phyloP scores from a whole-genome alignment of 2,797 vertebrate genomes.

The Pagetopsis macropterus region DNA sequence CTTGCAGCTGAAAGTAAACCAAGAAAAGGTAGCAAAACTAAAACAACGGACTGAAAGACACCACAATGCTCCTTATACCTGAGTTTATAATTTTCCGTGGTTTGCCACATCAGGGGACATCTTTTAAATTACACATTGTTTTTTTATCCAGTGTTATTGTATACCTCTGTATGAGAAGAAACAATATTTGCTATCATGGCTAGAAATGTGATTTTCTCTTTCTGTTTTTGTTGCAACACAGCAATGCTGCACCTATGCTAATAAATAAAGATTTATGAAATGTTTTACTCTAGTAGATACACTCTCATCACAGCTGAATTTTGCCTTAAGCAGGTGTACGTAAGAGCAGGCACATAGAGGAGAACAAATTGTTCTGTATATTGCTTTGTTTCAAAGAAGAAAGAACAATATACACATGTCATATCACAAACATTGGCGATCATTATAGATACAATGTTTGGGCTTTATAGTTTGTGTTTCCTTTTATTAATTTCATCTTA shows the following conservation, averaged over 20 bases:
- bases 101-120: not conserved
- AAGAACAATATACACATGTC: not conserved
- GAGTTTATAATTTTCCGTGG: not conserved
- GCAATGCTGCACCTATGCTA: not conserved
- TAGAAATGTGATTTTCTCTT: not conserved
- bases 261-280: constrained; percentile 26
- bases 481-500: not conserved
- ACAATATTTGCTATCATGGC: not conserved
- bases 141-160: too few relatives aligned
- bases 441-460: not conserved
- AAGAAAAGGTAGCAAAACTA: not conserved
- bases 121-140: too few relatives aligned
- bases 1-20: not conserved
- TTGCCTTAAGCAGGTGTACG: not conserved
- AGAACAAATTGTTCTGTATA: too few relatives aligned
- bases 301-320: not conserved
- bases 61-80: not conserved
- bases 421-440: not conserved
- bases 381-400: not conserved
- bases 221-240: not conserved
- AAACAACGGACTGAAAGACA: not conserved
- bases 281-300: constrained; percentile 17
- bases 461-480: not conserved
- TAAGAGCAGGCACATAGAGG: not conserved
- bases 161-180: too few relatives aligned